phyloP scores from a whole-genome alignment of 2,113 vertebrate species.

The Megaceryle torquata region DNA sequence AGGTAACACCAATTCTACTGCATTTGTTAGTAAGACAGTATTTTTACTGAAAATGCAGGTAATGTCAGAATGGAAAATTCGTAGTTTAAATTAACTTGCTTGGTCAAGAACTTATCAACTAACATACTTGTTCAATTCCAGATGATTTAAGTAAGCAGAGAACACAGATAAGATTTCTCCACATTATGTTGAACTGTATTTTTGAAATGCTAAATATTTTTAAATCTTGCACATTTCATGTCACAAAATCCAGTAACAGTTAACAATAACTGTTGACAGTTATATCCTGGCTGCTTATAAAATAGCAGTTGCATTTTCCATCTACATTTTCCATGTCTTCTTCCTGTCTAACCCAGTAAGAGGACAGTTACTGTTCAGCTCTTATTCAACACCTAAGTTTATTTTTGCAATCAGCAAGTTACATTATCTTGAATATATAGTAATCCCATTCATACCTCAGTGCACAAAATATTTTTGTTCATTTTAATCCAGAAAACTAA shows the following conservation, averaged over 20 bases:
- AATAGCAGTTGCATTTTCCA: background rate
- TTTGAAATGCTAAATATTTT: background rate
- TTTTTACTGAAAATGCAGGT: background rate
- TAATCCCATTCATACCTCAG: background rate
- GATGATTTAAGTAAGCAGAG: background rate
- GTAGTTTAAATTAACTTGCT: background rate
- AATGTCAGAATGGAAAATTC: background rate
- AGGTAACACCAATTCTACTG: no score
- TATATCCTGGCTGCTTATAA: background rate
- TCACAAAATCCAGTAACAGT: background rate
- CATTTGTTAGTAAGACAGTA: background rate
- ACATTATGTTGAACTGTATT: background rate
- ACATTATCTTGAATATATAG: background rate
- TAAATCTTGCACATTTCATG: background rate
- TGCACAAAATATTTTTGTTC: background rate
- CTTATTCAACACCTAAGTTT: background rate
- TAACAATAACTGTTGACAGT: background rate
- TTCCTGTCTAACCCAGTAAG: background rate
- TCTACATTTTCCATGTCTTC: background rate
- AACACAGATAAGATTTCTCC: background rate
- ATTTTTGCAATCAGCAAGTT: background rate
- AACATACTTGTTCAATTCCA: background rate
- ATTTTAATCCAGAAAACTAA: background rate
- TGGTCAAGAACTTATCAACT: background rate
- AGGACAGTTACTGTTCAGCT: background rate